Evolutionary conservation across 2,113 vertebrate species (phyloP).

Genomic region (Phaethornis superciliosus): DNA sequence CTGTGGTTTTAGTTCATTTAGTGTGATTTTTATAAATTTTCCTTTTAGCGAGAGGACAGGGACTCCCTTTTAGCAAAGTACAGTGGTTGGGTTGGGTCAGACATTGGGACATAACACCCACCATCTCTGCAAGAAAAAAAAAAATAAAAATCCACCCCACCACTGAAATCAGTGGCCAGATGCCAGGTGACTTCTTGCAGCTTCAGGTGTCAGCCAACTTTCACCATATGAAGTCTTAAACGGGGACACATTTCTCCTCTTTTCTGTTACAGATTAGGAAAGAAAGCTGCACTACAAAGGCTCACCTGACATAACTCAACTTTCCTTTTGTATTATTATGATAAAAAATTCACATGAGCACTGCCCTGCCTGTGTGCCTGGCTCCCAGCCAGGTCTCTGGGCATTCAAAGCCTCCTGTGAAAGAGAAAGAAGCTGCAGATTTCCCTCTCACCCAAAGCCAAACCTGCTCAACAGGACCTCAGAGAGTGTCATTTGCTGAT

Average conservation of each 20-base stretch:
- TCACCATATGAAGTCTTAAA: not conserved
- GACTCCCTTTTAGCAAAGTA: not conserved
- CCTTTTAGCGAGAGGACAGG: not conserved
- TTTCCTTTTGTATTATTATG: constrained; percentile 18
- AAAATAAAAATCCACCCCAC: not conserved
- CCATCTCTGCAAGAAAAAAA: not conserved
- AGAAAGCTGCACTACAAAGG: constrained; percentile 39
- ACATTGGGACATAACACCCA: not conserved
- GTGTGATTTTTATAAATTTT: not conserved
- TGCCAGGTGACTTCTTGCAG: not conserved
- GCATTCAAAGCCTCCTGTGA: constrained; percentile 10
- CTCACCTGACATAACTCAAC: not conserved
- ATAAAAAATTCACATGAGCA: constrained; percentile 38
- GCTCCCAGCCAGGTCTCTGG: not conserved
- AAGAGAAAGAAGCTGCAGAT: constrained; percentile 20
- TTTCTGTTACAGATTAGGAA: not conserved
- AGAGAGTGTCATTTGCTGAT: not conserved
- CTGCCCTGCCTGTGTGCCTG: constrained; percentile 14
- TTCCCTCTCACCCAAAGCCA: constrained; percentile 15
- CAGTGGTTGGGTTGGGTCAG: not conserved
- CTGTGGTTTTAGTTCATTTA: constrained; percentile 33
- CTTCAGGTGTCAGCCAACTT: not conserved
- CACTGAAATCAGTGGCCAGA: not conserved
- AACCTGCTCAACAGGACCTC: not conserved
- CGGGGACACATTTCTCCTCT: not conserved